Evolutionary conservation across 2,113 vertebrate species (phyloP), one percentile per base, ranked within the genome.

Genomic region (Catagonus wagneri): DNA sequence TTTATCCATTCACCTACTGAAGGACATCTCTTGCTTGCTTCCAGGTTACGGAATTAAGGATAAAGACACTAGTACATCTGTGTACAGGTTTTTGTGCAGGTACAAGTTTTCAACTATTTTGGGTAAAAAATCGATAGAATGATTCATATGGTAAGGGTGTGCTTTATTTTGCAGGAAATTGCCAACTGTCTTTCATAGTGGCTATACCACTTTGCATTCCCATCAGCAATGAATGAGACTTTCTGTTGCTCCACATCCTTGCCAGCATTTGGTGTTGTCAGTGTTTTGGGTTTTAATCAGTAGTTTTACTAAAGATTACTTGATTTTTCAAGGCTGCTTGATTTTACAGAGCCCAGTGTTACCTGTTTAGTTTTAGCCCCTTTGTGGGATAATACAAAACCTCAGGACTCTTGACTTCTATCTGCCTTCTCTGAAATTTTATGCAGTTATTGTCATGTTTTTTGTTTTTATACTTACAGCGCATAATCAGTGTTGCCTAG

Each of bases 241-340:
- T 79, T 32, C 76, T 58, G 6, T 58, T 15, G 32, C n/a, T 79
- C 32, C 54, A 58, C 54, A 34, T 58, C 76, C 76, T 58, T 34
- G n/a, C 32, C 76, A 79, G 54, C 54, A 58, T 79, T 34, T 16
- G 76, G n/a, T 58, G n/a, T 12, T 36, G n/a, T 34, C 14, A 16
- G 20, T 25, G 54, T 36, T 88, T 78, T n/a, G 29, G 39, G 25
- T 88, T 75, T 75, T 50, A 88, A 69, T 89, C 36, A 61, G 15
- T 89, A 34, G 16, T 72, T 65, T 54, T 16, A 60, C 17, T 66
- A 20, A 54, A 78, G 69, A 66, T 52, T 52, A 74, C n/a, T 87
- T 92, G 76, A 90, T 81, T 83, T 68, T 65, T 79, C 44, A 44
- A 71, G 69, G 44, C 34, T 54, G 58, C 34, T 90, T 94, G 69